Base-by-base conservation (phyloP, 23 tunicate species). In the Aplidium turbinatum region DNA sequence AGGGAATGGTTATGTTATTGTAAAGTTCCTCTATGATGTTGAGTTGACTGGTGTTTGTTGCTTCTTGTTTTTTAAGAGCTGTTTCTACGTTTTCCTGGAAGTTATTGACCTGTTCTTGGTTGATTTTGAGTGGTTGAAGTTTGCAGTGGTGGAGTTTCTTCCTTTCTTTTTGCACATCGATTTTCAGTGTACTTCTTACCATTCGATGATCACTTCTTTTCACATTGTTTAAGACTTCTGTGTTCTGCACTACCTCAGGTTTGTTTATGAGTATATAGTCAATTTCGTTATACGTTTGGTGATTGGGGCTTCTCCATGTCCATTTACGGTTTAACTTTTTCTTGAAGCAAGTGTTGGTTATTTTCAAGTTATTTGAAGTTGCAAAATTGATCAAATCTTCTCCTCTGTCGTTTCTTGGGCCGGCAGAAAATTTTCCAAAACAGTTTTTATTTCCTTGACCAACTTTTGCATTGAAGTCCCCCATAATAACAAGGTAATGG, bases 231-330 rank as follows among this genome's bases (percentile, higher is more conserved):
- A 28, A 60, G 31, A 60, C 67, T 60, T 60, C 67, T 4, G 35
- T 60, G 35, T 60, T 60, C 5, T 35, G 29, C 5, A 4, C 35
- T 4, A 60, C 31, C 19, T 60, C 36, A 19, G 67, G 36, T 60
- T 60, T 60, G 36, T 60, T 60, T 25, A n/a, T 60, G 13, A 60
- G 35, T 4, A 60, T 30, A 28, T 24, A 60, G n/a, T 60, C 36
- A 60, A 60, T 60, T 60, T 60, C n/a, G 36, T 30, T 60, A 22
- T 28, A 60, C 7, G 36, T 27, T 60, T 60, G 67, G 7, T 60
- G 36, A 60, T 60, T 60, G 29, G 67, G 67, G n/a, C 67, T 60
- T 60, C n/a, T 60, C 36, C 67, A 60, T 26, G 67, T 60, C 36
- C 36, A 29, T 60, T 60, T 60, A 28, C 67, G 36, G 6, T n/a